Evolutionary conservation across 2,797 vertebrate species (phyloP).

Genomic region (Neosalanx taihuensis): DNA sequence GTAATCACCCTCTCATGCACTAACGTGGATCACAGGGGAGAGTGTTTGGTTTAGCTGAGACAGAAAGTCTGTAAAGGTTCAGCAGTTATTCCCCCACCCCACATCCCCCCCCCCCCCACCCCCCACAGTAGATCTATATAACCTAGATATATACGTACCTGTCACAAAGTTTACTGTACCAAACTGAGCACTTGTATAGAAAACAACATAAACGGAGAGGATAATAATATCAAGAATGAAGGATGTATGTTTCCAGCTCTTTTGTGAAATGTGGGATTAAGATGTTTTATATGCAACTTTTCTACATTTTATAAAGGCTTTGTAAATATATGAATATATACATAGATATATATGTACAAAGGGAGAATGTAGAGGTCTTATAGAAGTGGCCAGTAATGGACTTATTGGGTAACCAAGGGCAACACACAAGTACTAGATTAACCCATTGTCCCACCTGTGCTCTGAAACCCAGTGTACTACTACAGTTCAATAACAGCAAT

Average conservation of each 20-base stretch:
- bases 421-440: slow-evolving; percentile 22
- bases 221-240: slow-evolving; percentile 30
- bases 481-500: slow-evolving; percentile 13
- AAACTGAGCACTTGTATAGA: slow-evolving; percentile 52
- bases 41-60: slow-evolving; percentile 5
- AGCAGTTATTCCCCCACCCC: neutral
- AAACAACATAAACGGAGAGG: slow-evolving; percentile 13
- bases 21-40: neutral
- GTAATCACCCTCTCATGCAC: neutral
- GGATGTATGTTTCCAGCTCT: slow-evolving; percentile 36
- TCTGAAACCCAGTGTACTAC: slow-evolving; percentile 17
- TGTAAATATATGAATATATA: slow-evolving; percentile 45
- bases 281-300: slow-evolving; percentile 66
- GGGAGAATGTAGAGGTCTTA: slow-evolving; percentile 29
- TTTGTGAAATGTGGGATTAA: slow-evolving; percentile 41
- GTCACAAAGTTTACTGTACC: slow-evolving; percentile 56
- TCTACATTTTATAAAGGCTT: slow-evolving; percentile 56
- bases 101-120: neutral
- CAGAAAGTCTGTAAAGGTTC: slow-evolving; percentile 25
- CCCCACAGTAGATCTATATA: neutral
- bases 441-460: slow-evolving; percentile 29
- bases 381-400: slow-evolving; percentile 11
- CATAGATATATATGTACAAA: slow-evolving; percentile 11
- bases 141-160: slow-evolving; percentile 15
- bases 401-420: slow-evolving; percentile 22